Base-by-base conservation (phyloP, 1,140 invertebrate species). In the Eciton burchellii region DNA sequence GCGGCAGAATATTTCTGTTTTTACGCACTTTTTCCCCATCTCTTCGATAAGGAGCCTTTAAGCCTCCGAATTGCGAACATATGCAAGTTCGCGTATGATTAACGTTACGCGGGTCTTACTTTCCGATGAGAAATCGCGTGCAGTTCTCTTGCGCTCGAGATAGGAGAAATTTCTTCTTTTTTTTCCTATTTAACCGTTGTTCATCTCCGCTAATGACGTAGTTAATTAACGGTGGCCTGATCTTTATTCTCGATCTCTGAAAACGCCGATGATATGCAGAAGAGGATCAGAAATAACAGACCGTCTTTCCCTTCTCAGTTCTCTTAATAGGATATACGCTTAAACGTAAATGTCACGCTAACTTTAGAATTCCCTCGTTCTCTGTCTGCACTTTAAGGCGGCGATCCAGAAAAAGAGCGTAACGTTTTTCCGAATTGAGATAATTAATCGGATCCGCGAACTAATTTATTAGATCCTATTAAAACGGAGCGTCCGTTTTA, bases 1-100 rank as follows among this genome's bases (percentile, higher is more conserved):
- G 24, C 41, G 60, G 14, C 29, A 26, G 19, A 49, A 59, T 29
- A 1, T 24, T 70, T 59, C 6, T 71, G 65, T 71, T 85, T 79
- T 85, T 79, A 43, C 29, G 49, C n/a, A 29, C 19, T 54, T n/a
- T n/a, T n/a, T n/a, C 14, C 19, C 35, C 19, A 52, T 66, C 21
- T 57, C 43, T 4, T 3, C 8, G 1, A n/a, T 11, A 14, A 66
- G 35, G 43, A n/a, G n/a, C 16, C 59, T 84, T 85, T 49, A 65
- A 47, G 21, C 35, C n/a, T n/a, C 43, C 41, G 0, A 41, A 71
- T 57, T 16, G 62, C 47, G 26, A 43, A 60, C 41, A n/a, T n/a
- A n/a, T 2, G 6, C 9, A 19, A 60, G 16, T n/a, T 60, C 0
- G 54, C 24, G 43, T 29, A 29, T 45, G 21, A 73, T 35, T 35